phyloP scores from a whole-genome alignment of 92 coral and sea anemone genomes.

The Chrysogorgia sp. region DNA sequence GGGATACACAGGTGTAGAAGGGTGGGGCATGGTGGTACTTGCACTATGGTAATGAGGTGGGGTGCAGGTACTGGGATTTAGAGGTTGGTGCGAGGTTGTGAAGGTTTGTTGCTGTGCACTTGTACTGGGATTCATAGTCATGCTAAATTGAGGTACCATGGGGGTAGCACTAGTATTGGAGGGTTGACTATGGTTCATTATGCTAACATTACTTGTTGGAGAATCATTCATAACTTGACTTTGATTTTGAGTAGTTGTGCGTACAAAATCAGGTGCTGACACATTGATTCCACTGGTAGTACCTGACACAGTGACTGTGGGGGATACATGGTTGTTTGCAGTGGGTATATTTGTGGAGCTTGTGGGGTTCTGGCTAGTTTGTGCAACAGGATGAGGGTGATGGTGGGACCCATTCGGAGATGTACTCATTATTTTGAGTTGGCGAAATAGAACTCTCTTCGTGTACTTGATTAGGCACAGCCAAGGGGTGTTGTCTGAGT shows the following conservation, averaged over 20 bases:
- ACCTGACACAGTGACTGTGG: background rate
- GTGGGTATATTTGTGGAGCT: background rate
- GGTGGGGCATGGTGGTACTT: background rate
- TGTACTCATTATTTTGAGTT: too few species aligned
- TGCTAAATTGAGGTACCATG: too few species aligned
- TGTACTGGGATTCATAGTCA: background rate
- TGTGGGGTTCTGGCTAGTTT: background rate
- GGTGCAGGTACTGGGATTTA: background rate
- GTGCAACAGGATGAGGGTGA: background rate
- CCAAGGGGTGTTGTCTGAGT: too few species aligned
- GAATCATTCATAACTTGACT: background rate
- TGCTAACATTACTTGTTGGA: background rate
- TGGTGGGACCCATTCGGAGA: too few species aligned
- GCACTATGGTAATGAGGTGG: background rate
- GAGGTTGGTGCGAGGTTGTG: background rate
- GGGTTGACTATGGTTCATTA: background rate
- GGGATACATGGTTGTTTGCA: background rate
- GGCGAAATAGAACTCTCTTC: too few species aligned
- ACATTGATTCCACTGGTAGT: background rate
- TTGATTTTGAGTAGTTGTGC: background rate
- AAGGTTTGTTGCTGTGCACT: too few species aligned
- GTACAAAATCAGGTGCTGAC: background rate
- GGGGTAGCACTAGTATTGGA: background rate
- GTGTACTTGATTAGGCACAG: too few species aligned
- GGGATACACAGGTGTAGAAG: background rate